Base-by-base conservation (phyloP, 2,797 vertebrate species). In the Catharus ustulatus region DNA sequence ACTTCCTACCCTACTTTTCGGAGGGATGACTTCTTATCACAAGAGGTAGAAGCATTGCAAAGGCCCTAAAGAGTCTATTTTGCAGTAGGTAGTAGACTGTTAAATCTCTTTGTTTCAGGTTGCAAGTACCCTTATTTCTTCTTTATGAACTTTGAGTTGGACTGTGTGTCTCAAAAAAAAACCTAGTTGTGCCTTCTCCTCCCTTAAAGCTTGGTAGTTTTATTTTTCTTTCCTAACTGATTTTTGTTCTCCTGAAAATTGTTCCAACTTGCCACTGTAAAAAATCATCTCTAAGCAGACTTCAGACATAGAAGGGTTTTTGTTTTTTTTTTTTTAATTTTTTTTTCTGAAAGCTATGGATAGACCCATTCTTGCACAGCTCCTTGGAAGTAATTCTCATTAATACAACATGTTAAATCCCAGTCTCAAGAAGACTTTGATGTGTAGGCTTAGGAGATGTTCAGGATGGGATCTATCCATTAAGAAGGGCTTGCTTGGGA, bases 331-430 rank as follows among this genome's bases (percentile, higher is more conserved):
- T 8, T 48, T 23, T 46, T 26, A 38, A 14, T 21, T 77, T 84
- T 79, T 27, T 90, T 92, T 95, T 74, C 45, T 73, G 86, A 89
- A 90, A 67, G 36, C 83, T 82, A 22, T 63, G 77, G 52, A 62
- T 79, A 89, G 75, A 67, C 57, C 20, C 6, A 2, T 34, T 84
- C 68, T 85, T 57, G 36, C 62, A 87, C 36, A 90, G 49, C 55
- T 6, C 2, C 49, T 83, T 77, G 82, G 72, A 91, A 94, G 64
- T 91, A 89, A 85, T 68, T 89, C 89, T 89, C 81, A 66, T 95
- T 95, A 94, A 90, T 81, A 78, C 51, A 91, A 55, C 89, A 87
- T 72, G 51, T 66, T 93, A 93, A 96, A 95, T 89, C 89, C 84
- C 68, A 61, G 55, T 51, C 72, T 89, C 8, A 2, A 72, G 58